Evolutionary conservation across 1,140 invertebrate species (phyloP).

Genomic region (Rhynchophorus ferrugineus): DNA sequence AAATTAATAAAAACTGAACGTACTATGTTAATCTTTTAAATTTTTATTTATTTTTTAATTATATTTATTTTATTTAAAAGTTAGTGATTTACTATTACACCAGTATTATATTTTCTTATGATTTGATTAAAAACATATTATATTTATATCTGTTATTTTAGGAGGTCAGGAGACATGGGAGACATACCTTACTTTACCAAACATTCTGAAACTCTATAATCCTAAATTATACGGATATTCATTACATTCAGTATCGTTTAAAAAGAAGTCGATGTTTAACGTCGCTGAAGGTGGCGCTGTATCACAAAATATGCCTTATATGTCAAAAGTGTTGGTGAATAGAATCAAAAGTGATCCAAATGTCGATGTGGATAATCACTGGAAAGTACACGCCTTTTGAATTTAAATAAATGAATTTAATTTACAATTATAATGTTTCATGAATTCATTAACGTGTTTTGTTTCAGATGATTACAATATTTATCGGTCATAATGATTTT

Average conservation of each 20-base stretch:
- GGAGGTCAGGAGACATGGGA: constrained; percentile 49
- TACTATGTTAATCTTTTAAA: too few species aligned
- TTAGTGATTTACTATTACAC: too few species aligned
- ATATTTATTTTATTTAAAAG: too few species aligned
- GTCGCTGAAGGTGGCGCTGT: constrained; percentile 53
- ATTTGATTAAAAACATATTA: too few species aligned
- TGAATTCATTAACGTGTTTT: neutral
- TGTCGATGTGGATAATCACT: constrained; percentile 53
- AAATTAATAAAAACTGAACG: too few species aligned
- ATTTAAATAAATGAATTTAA: too few species aligned
- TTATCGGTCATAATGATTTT: constrained; percentile 52
- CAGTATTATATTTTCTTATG: too few species aligned
- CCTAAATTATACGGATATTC: constrained; percentile 55
- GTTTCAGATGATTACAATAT: constrained; percentile 30
- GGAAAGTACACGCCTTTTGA: constrained; percentile 50
- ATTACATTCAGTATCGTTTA: constrained; percentile 42
- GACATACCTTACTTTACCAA: constrained; percentile 41
- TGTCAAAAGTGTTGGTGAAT: constrained; percentile 53
- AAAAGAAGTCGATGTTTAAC: constrained; percentile 48
- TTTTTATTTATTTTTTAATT: too few species aligned
- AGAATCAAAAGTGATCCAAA: constrained; percentile 51
- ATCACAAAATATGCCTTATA: constrained; percentile 53
- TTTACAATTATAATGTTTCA: too few species aligned
- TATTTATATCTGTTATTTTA: too few species aligned
- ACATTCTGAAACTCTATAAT: constrained; percentile 56